A percentile compares a stretch with the other conserved stretches of the same genome.
Conservation (phyloP, 2,888 invertebrate genomes). For the Chesias legatella region DNA sequence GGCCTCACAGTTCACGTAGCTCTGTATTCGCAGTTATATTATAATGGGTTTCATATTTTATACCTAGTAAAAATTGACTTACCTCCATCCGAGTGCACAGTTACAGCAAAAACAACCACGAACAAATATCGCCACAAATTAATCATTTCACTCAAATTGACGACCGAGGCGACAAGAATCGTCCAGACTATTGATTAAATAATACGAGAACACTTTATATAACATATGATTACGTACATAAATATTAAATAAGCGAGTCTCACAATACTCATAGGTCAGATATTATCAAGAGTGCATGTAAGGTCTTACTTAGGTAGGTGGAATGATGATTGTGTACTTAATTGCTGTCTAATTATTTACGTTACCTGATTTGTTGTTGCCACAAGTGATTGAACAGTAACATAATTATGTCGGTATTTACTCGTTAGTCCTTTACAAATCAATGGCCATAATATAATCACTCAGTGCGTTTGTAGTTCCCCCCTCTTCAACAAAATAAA, state of each 20-base stretch:
- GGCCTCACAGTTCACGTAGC: no score
- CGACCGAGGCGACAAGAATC: slow-evolving; percentile 11
- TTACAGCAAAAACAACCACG: slow-evolving; percentile 8
- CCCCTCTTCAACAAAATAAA: no score
- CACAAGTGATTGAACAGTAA: no score
- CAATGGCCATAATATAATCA: no score
- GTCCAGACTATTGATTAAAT: slow-evolving; percentile 14
- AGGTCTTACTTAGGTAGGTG: no score
- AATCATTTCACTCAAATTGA: slow-evolving; percentile 13
- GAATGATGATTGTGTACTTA: no score
- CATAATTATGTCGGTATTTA: no score
- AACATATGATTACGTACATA: slow-evolving; percentile 12
- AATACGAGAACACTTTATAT: slow-evolving; percentile 21
- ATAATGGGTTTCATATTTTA: neutral
- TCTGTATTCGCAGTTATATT: no score
- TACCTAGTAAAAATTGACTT: neutral
- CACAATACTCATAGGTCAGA: slow-evolving; percentile 21
- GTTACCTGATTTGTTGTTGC: no score
- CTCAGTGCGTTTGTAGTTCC: no score
- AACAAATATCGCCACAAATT: slow-evolving; percentile 14
- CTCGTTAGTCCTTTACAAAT: no score
- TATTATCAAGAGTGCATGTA: slow-evolving; percentile 26
- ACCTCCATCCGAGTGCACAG: slow-evolving; percentile 18
- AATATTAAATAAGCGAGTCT: slow-evolving; percentile 12
- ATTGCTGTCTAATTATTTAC: no score